Percentiles rank a stretch among this genome's conserved stretches.
Evolutionary conservation across 2,797 vertebrate species (phyloP).

Genomic region (Taeniopygia guttata): DNA sequence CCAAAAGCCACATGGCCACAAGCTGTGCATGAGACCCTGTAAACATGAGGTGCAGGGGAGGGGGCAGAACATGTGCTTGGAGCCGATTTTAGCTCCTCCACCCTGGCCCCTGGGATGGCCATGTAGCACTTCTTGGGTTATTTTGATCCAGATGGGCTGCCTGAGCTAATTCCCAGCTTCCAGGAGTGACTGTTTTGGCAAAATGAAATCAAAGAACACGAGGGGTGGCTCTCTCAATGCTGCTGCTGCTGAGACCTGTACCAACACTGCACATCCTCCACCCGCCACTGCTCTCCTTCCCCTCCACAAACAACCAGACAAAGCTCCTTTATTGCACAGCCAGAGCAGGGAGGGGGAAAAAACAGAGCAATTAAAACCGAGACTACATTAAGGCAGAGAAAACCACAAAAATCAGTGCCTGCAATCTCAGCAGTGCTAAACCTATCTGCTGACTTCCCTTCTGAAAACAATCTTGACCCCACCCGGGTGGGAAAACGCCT

Average conservation of each 20-base stretch:
- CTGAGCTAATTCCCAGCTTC: background rate
- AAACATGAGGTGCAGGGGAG: background rate
- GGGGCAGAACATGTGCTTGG: background rate
- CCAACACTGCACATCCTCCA: background rate
- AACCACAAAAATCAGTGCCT: conserved; percentile 26
- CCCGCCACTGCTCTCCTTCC: background rate
- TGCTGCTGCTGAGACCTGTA: background rate
- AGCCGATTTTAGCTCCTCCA: background rate
- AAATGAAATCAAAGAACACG: background rate
- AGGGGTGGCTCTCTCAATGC: background rate
- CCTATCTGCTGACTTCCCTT: background rate
- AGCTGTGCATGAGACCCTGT: accelerated
- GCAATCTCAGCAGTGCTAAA: background rate
- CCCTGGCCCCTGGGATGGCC: background rate
- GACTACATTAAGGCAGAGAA: background rate
- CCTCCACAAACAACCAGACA: background rate
- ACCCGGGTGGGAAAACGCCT: background rate
- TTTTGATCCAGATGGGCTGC: background rate
- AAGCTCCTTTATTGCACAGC: background rate
- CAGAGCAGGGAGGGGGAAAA: background rate
- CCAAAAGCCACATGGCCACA: background rate
- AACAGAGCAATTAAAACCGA: background rate
- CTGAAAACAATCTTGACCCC: background rate
- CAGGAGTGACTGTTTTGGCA: accelerated
- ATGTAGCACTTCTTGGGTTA: background rate